Percentiles rank a stretch among this genome's conserved stretches.
phyloP scores from a whole-genome alignment of 2,888 invertebrate genomes.

The Cloeon dipterum region DNA sequence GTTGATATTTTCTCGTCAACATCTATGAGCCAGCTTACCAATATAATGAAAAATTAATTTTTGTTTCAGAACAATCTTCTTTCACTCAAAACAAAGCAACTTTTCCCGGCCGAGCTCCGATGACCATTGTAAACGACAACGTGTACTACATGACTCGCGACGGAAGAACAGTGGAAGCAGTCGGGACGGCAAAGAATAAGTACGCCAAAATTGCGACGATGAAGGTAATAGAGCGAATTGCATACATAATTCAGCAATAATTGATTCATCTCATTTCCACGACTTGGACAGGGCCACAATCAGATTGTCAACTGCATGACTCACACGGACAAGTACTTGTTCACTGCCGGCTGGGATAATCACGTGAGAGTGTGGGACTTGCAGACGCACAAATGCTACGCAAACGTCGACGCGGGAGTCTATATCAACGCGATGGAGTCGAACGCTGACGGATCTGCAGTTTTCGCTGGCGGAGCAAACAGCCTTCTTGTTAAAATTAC shows the following conservation, averaged over 20 bases:
- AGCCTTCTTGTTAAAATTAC: neutral
- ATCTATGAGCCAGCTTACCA: no score
- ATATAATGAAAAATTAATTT: no score
- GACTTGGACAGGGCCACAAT: conserved; percentile 1
- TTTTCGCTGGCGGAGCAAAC: neutral
- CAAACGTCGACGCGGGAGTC: neutral
- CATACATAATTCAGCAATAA: no score
- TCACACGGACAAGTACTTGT: neutral
- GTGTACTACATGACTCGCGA: neutral
- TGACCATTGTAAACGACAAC: neutral
- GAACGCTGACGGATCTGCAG: neutral
- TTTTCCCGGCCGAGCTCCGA: neutral
- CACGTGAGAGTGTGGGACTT: neutral
- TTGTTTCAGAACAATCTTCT: no score
- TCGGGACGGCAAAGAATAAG: neutral
- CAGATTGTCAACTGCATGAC: neutral
- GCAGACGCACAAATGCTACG: neutral
- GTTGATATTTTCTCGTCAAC: no score
- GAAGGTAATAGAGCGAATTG: no score
- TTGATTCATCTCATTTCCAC: no score
- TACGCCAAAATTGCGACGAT: neutral
- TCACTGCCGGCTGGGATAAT: neutral
- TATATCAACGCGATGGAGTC: neutral
- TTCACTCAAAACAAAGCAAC: neutral
- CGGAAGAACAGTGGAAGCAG: neutral